A percentile compares a stretch with the other conserved stretches of the same genome.
Conservation (phyloP, 2,113 vertebrate genomes). For the Ptyas mucosa region DNA sequence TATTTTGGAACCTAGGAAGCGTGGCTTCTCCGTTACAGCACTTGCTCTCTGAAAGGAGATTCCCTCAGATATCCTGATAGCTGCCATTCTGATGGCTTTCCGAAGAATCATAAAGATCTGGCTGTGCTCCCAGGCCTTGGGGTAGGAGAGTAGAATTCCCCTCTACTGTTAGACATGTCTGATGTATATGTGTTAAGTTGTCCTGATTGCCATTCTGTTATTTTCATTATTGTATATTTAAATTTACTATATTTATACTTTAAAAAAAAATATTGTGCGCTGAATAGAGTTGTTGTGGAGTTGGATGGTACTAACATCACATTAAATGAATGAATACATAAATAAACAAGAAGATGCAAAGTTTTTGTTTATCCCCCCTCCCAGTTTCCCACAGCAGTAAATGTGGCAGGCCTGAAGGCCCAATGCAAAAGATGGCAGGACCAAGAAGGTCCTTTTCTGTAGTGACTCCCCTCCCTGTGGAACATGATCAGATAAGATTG, state of each 20-base stretch:
- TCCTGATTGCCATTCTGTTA: not conserved
- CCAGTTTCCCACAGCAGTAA: too few species aligned
- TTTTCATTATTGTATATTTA: not conserved
- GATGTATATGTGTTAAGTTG: not conserved
- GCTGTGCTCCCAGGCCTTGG: not conserved
- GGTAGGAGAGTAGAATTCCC: not conserved
- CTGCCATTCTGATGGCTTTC: not conserved
- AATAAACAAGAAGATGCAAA: not conserved
- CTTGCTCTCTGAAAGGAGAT: not conserved
- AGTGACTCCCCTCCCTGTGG: too few species aligned
- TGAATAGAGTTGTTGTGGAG: not conserved
- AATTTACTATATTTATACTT: not conserved
- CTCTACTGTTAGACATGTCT: not conserved
- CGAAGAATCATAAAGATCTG: not conserved
- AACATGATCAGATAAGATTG: too few species aligned
- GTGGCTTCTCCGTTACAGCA: not conserved
- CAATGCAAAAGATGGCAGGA: not conserved
- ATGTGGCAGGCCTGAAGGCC: too few species aligned
- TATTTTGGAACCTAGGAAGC: not conserved
- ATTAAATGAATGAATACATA: not conserved
- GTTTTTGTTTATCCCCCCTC: not conserved
- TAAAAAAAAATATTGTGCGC: not conserved
- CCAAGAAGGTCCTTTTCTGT: too few species aligned
- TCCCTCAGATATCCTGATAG: not conserved
- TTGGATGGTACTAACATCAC: not conserved